Evolutionary conservation across 37 sponge, comb jelly and placozoan genomes (phyloP), one percentile per base, ranked within the genome.

Genomic region (Geodia barretti): DNA sequence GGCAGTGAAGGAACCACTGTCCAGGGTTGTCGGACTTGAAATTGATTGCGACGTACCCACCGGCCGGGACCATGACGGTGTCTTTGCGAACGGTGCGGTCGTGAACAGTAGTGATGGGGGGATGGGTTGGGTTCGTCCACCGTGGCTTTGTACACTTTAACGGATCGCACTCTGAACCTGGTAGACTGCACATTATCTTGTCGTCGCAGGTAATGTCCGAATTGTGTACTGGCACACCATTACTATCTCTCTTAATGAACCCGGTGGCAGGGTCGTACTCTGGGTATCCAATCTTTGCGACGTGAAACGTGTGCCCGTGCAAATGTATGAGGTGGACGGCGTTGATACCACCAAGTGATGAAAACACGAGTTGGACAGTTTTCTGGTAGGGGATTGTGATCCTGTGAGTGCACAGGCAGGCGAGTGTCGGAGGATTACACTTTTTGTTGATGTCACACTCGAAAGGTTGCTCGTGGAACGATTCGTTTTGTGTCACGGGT

Each of bases 1-100:
- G 93, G 58, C 93, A 92, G 42, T 92, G 93, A 20, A 88, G 78
- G 64, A 92, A 84, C 93, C 93, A 92, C 37, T 47, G 72, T 24
- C 93, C 93, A 33, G 85, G 86, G 60, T 92, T 92, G 76, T 87
- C 86, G 3, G 82, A 28, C 7, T 59, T 68, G 65, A 88, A 84
- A 23, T 81, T 43, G 37, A 92, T 60, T 2, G 83, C 93, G 31
- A 92, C 85, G 23, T 79, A 88, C 0, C 88, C 93, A 40, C 93
- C 88, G 3, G 81, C 76, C 41, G 93, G 93, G 1, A 84, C 58
- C 0, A 92, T 84, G 5, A 92, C 81, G 0, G 93, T 92, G 75
- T 92, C 93, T 41, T 92, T 92, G 7, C 78, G 70, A 29, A 77
- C 21, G 1, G 77, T 77, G 2, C 60, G 35, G 9, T 9, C 30